Percentiles rank a stretch among this genome's conserved stretches.
Evolutionary conservation across 2,888 invertebrate species (phyloP).

Genomic region (Sarcophaga variegata): DNA sequence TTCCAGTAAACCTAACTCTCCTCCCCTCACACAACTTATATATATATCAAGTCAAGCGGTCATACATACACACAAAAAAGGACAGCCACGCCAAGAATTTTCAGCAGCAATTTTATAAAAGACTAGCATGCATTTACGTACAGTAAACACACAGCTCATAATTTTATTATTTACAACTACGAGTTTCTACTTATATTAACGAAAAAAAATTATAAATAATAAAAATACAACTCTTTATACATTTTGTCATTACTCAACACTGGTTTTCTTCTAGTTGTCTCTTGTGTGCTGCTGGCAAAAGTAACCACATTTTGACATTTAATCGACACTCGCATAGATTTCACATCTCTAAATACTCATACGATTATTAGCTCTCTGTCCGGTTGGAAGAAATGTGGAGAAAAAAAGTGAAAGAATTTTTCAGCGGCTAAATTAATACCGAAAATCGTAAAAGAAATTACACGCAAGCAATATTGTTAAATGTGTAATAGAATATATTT

Average conservation of each 20-base stretch:
- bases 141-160: too few species aligned
- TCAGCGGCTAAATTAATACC: conserved; percentile 39
- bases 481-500: conserved; percentile 9
- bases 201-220: too few species aligned
- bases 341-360: conserved; percentile 44
- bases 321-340: not conserved
- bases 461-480: conserved; percentile 26
- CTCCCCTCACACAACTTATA: too few species aligned
- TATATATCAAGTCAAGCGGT: too few species aligned
- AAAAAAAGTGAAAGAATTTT: conserved; percentile 16
- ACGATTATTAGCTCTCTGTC: conserved; percentile 47
- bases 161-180: too few species aligned
- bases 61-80: too few species aligned
- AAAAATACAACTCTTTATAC: too few species aligned
- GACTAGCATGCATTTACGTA: too few species aligned
- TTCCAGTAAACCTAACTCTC: too few species aligned
- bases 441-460: conserved; percentile 16
- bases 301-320: conserved; percentile 37
- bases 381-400: conserved; percentile 44
- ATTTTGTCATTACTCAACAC: not conserved
- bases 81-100: too few species aligned
- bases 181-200: too few species aligned
- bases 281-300: not conserved
- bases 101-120: too few species aligned
- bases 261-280: not conserved